Evolutionary conservation across 2,888 invertebrate genomes (phyloP), one percentile per base, ranked within the genome.

Genomic region (Selenia dentaria): DNA sequence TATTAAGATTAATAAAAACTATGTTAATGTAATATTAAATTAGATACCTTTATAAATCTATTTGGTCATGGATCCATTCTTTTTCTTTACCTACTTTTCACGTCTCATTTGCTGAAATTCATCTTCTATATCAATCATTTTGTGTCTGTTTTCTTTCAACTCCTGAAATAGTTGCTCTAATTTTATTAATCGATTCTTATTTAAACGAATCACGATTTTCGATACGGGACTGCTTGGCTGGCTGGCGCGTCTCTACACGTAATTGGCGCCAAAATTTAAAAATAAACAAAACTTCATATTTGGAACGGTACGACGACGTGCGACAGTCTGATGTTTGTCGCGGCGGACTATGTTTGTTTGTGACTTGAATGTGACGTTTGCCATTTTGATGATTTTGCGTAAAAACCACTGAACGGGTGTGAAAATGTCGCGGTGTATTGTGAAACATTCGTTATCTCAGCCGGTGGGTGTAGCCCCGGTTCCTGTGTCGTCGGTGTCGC

Each of bases 221-320:
- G 58, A 66, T 58, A 54, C 64, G 69, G 58, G 67, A 72, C 64
- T 57, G 62, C 67, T 70, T 62, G 70, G 69, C 76, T 79, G 78
- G 74, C 76, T 68, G 71, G 70, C 67, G 62, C 78, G 74, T 80
- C 77, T 77, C 76, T 59, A 63, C 59, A 67, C 63, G 74, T 76
- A 83, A 71, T 76, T 82, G 81, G 84, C 88, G 86, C 86, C 88
- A 88, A 87, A 85, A 76, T 82, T 88, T 89, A 90, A 90, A 88
- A 89, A 88, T 88, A 89, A 88, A 79, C 85, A 84, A 86, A 48
- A 78, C 80, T 66, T 84, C 89, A 82, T 75, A 82, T 83, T 90
- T 86, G 80, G 87, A 89, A 85, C 84, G 69, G 56, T 67, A 54
- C 85, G 86, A 80, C 86, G 87, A 89, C 88, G 56, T 67, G 54